Conservation (phyloP, 2,113 vertebrate genomes). For the Atrichornis clamosus region DNA sequence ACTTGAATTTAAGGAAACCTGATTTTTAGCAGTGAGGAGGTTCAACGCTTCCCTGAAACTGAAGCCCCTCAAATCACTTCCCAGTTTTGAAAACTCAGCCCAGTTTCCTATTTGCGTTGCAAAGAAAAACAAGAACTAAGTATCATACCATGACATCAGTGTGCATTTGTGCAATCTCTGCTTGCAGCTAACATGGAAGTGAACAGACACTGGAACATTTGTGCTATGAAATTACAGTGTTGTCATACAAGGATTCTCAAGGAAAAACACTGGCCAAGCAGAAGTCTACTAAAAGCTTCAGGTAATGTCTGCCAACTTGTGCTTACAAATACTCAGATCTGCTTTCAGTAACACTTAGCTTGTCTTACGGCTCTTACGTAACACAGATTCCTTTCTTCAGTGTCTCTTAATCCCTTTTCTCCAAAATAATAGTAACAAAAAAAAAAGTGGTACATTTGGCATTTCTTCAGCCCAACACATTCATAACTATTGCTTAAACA, state of each 20-base stretch:
- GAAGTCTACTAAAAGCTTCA: constrained; percentile 25
- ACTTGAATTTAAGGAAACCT: neutral
- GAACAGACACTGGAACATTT: neutral
- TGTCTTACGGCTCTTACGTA: neutral
- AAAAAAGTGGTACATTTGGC: constrained; percentile 24
- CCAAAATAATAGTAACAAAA: neutral
- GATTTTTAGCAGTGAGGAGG: neutral
- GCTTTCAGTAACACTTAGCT: neutral
- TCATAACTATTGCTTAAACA: constrained; percentile 30
- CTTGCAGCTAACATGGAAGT: neutral
- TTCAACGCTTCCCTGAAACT: neutral
- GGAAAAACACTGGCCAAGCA: neutral
- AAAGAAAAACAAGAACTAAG: neutral
- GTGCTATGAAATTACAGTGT: neutral
- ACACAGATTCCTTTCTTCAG: neutral
- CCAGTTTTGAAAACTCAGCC: neutral
- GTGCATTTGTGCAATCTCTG: neutral
- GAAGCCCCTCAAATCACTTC: neutral
- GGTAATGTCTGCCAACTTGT: neutral
- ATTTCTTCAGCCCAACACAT: constrained; percentile 55
- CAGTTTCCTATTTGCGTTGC: neutral
- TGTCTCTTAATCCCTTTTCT: constrained; percentile 50
- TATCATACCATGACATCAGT: neutral
- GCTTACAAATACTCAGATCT: neutral
- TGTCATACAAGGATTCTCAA: neutral